Base-by-base conservation (phyloP, 1,140 invertebrate species). In the Bombus consobrinus region DNA sequence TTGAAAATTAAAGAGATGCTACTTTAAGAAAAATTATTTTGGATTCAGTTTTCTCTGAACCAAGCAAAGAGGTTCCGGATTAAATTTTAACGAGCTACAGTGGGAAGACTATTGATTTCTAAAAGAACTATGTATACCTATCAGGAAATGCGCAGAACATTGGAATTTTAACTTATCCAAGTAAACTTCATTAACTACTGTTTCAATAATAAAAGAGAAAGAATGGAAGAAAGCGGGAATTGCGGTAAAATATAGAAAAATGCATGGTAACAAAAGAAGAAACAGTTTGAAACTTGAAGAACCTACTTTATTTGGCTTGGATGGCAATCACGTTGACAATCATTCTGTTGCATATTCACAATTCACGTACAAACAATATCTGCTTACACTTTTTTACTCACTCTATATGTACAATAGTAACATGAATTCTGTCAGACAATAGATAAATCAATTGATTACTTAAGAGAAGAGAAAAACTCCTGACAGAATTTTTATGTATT, bases 261-360 rank as follows among this genome's bases (percentile, higher is more conserved):
- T 37, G 4, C 18, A 66, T 32, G n/a, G 22, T 37, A 15, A 73
- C 22, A 64, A 47, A 34, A 15, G 25, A 57, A 32, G 1, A 47
- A 34, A 18, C 57, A 39, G 12, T 47, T 28, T 15, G 47, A 47
- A 89, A 39, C 43, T 81, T 68, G 32, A 74, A 66, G 78, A 81
- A 73, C 12, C 84, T 90, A 89, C 82, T 91, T 91, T 91, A 91
- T 91, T 91, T 91, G 87, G 87, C 89, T 85, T 88, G 41, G 64
- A 72, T 83, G 64, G 74, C 64, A 34, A 68, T 34, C 66, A 62
- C 71, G 28, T 69, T 39, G 69, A 53, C 32, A 79, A 37, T 68
- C 79, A 59, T 57, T 80, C 32, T 66, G 37, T 71, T 34, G 80
- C 78, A 81, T 34, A 15, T 75, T 77, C 62, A 41, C 39, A 76